Conservation (phyloP, 2,888 invertebrate species). For the Chrysodeixis includens region DNA sequence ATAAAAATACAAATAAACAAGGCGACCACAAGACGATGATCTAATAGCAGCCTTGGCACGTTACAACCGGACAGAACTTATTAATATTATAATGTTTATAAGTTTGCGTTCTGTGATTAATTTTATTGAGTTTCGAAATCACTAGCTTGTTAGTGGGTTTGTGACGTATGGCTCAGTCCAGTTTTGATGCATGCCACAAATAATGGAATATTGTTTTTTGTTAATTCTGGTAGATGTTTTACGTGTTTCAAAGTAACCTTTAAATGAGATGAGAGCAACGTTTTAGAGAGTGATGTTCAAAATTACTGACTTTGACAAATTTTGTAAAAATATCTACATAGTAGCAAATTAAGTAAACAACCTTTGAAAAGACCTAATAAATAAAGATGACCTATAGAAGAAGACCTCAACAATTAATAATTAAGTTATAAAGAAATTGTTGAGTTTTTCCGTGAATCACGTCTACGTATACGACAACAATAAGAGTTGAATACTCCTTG, state of each 20-base stretch:
- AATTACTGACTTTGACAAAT: no score
- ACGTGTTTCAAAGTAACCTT: no score
- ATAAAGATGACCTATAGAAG: not conserved
- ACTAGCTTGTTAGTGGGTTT: not conserved
- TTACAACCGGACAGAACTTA: slow-evolving; percentile 49
- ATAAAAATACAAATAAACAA: slow-evolving; percentile 58
- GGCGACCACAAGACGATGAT: slow-evolving; percentile 69
- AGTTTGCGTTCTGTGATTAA: slow-evolving; percentile 27
- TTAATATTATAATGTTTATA: slow-evolving; percentile 43
- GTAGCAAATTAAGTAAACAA: no score
- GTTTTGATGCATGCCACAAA: no score
- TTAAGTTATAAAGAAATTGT: not conserved
- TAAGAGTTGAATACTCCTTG: slow-evolving; percentile 7
- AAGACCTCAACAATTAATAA: not conserved
- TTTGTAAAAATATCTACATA: no score
- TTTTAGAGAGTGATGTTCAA: no score
- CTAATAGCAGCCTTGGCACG: slow-evolving; percentile 68
- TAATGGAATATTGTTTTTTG: no score
- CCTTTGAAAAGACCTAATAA: not conserved
- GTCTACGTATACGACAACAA: slow-evolving; percentile 16
- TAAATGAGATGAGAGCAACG: no score
- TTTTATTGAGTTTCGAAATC: slow-evolving; percentile 28
- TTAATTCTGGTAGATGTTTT: no score
- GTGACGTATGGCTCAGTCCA: no score
- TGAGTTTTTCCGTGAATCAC: slow-evolving; percentile 5